These are phyloP conservation scores for Zoanthus gigantus DNA, from an alignment of 92 coral and sea anemone species.

Conservation along the genomic window DNA sequence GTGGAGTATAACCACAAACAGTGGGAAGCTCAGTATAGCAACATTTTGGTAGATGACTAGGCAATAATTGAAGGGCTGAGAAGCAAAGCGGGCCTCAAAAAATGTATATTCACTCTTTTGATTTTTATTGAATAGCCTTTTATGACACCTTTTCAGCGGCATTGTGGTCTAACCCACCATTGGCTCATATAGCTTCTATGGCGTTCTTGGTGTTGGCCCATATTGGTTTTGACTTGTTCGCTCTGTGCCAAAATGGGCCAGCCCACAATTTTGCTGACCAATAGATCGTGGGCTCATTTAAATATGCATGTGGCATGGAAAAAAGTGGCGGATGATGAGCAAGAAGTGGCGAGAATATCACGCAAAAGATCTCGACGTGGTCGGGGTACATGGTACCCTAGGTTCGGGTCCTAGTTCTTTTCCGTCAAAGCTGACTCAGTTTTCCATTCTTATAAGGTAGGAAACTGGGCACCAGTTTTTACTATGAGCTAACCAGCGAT, in stretches of 20 bases:
- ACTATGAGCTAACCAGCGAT: no score
- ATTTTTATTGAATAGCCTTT: no score
- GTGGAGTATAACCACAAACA: constrained; percentile 45
- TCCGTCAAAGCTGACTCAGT: no score
- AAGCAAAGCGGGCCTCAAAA: no score
- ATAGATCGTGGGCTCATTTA: neutral
- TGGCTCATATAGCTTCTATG: neutral
- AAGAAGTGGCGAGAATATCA: constrained; percentile 6
- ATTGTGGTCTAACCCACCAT: neutral
- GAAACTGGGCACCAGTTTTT: no score
- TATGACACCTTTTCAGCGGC: neutral
- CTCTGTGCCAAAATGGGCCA: neutral
- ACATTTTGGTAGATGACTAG: neutral
- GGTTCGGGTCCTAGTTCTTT: no score
- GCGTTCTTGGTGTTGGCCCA: neutral
- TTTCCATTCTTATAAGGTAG: no score
- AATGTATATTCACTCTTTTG: no score
- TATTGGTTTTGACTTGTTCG: neutral
- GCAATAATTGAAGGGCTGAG: no score
- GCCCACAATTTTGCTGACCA: neutral
- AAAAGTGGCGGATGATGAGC: neutral
- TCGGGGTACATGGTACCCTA: no score
- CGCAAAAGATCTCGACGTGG: constrained; percentile 2
- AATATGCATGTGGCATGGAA: neutral
- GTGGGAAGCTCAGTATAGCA: constrained; percentile 28